Evolutionary conservation across 2,888 invertebrate species (phyloP).

Genomic region (Pemphredon lugubris): DNA sequence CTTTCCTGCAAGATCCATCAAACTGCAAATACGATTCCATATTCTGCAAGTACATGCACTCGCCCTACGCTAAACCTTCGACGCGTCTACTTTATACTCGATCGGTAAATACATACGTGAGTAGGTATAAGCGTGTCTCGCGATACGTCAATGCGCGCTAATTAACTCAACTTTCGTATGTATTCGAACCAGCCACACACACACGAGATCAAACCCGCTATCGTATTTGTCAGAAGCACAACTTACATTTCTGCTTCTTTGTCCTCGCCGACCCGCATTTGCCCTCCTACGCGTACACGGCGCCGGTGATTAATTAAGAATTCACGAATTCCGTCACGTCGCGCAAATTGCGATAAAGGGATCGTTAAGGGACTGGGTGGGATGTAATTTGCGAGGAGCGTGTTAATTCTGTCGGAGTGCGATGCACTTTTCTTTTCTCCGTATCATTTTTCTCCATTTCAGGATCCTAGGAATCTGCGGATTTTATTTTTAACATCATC

Average conservation of each 20-base stretch:
- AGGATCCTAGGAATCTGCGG: too few relatives aligned
- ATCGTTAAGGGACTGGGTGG: neutral
- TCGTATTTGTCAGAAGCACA: neutral
- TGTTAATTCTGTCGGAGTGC: too few relatives aligned
- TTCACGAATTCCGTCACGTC: neutral
- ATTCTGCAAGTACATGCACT: too few relatives aligned
- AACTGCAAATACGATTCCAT: too few relatives aligned
- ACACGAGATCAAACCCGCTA: neutral
- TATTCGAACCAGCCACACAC: neutral
- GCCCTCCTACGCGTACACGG: neutral
- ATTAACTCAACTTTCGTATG: conserved; percentile 4
- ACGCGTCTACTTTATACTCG: too few relatives aligned
- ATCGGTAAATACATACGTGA: too few relatives aligned
- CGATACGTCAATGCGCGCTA: conserved; percentile 16
- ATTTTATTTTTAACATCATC: too few relatives aligned
- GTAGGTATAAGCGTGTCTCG: neutral
- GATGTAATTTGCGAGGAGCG: neutral
- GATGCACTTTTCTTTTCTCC: too few relatives aligned
- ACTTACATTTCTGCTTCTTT: neutral
- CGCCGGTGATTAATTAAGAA: conserved; percentile 2
- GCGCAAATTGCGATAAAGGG: neutral
- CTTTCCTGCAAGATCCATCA: too few relatives aligned
- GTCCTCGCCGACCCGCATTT: neutral
- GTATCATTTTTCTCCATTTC: too few relatives aligned
- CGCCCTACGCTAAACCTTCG: too few relatives aligned